Conservation (phyloP, 2,113 vertebrate genomes). For the Cepphus grylle region DNA sequence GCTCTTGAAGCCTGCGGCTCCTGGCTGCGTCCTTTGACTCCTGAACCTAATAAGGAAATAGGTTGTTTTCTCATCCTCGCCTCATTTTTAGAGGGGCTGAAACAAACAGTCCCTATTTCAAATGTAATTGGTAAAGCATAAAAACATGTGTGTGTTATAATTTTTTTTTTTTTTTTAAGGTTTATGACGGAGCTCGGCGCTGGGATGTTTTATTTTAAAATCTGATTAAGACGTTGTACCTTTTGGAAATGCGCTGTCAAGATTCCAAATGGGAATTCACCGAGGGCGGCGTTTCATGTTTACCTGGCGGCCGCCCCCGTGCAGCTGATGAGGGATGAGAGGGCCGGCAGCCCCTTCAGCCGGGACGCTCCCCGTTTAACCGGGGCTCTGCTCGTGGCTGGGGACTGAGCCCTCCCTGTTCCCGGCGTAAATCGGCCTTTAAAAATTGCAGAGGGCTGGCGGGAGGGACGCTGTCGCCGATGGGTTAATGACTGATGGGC, state of each 20-base stretch:
- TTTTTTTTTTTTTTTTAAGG: slow-evolving; percentile 22
- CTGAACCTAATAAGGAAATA: slow-evolving; percentile 99
- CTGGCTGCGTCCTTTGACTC: slow-evolving; percentile 96
- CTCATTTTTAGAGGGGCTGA: slow-evolving; percentile 85
- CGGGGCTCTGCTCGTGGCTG: not conserved
- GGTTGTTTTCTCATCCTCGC: slow-evolving; percentile 95
- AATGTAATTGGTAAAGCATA: slow-evolving; percentile 90
- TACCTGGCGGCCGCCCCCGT: slow-evolving; percentile 39
- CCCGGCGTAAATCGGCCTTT: not conserved
- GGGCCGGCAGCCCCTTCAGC: slow-evolving; percentile 29
- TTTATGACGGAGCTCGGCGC: slow-evolving; percentile 65
- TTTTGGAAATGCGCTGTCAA: slow-evolving; percentile 71
- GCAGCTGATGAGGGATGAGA: not conserved
- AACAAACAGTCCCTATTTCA: slow-evolving; percentile 90
- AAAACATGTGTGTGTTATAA: slow-evolving; percentile 84
- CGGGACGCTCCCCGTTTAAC: slow-evolving; percentile 56
- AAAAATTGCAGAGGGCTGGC: not conserved
- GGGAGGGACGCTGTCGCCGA: too few species aligned
- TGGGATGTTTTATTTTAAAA: slow-evolving; percentile 67
- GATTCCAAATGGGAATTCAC: slow-evolving; percentile 42
- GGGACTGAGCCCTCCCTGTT: not conserved
- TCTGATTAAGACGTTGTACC: slow-evolving; percentile 77
- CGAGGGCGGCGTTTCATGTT: slow-evolving; percentile 35
- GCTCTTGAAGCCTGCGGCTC: slow-evolving; percentile 96
- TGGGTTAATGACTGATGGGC: not conserved